A percentile compares a stretch with the other conserved stretches of the same genome.
phyloP scores from a whole-genome alignment of 1,140 invertebrate genomes.

The Penaeus indicus region DNA sequence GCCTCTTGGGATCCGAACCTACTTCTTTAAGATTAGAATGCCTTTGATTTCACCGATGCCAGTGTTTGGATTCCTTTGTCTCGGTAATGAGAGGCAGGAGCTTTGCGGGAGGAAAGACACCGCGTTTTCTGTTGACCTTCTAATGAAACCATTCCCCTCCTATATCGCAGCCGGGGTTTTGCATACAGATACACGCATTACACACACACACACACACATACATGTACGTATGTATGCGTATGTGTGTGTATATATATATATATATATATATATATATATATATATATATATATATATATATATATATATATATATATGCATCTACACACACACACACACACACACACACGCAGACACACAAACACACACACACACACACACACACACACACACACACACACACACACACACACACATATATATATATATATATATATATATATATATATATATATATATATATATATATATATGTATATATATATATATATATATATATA shows the following conservation, averaged over 20 bases:
- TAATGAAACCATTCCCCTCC: no score
- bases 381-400: background rate
- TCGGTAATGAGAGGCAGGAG: no score
- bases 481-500: background rate
- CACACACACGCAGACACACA: background rate
- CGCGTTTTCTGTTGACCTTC: no score
- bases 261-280: slow-evolving; percentile 24
- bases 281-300: slow-evolving; percentile 25
- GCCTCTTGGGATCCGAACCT: no score
- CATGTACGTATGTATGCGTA: no score
- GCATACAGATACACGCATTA: no score
- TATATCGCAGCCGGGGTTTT: no score
- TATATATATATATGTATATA: background rate
- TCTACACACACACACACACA: background rate
- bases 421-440: background rate
- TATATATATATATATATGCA: background rate
- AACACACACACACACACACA: background rate
- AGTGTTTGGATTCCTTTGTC: no score
- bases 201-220: no score
- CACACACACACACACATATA: background rate
- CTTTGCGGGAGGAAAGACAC: no score
- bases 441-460: background rate
- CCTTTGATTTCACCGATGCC: no score
- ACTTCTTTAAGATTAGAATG: no score
- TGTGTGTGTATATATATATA: background rate